These are phyloP conservation scores for Ia io DNA, from an alignment of 2,113 vertebrate species.

Conservation along the genomic window DNA sequence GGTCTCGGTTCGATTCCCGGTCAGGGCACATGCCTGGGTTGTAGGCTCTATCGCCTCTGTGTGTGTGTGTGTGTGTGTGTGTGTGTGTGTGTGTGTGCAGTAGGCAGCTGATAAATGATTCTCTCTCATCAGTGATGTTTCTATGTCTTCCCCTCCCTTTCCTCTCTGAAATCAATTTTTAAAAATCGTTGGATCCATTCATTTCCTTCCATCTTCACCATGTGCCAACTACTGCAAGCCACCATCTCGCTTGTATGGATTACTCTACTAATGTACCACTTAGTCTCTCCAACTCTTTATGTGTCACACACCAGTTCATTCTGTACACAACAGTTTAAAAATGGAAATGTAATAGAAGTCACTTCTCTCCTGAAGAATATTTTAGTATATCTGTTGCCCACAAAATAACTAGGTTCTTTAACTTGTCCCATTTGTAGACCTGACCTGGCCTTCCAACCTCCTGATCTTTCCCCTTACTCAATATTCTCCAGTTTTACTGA, in stretches of 20 bases:
- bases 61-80: too few species aligned
- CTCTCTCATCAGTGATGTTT: too few species aligned
- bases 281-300: not conserved
- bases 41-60: too few species aligned
- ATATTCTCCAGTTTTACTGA: not conserved
- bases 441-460: not conserved
- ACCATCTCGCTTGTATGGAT: not conserved
- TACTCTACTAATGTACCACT: not conserved
- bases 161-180: too few species aligned
- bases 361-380: not conserved
- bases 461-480: not conserved
- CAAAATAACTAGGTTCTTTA: not conserved
- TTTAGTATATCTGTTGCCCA: not conserved
- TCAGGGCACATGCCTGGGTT: too few species aligned
- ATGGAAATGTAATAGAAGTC: not conserved
- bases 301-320: not conserved
- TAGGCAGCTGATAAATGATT: too few species aligned
- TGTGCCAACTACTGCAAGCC: not conserved
- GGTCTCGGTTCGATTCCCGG: too few species aligned
- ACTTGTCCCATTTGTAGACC: not conserved
- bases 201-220: not conserved
- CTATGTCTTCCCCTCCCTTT: too few species aligned
- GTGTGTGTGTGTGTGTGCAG: too few species aligned
- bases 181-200: not conserved
- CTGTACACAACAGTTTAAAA: not conserved